Percentiles rank a stretch among this genome's conserved stretches.
Evolutionary conservation across 1,140 invertebrate genomes (phyloP).

Genomic region (Drosophila kanapiae): DNA sequence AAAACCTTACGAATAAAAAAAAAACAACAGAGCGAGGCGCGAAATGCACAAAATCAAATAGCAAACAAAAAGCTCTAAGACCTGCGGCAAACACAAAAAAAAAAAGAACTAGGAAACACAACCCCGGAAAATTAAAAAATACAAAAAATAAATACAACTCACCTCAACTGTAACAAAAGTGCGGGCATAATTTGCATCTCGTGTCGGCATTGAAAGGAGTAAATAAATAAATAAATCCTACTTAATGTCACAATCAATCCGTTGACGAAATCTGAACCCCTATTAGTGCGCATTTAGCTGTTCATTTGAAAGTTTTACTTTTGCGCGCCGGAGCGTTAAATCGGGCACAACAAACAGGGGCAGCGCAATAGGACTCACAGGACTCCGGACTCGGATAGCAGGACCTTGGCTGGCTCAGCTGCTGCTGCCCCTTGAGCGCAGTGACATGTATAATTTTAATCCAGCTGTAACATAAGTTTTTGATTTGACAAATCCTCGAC

Average conservation of each 20-base stretch:
- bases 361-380: slow-evolving; percentile 21
- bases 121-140: neutral
- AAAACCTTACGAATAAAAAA: slow-evolving; percentile 57
- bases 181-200: slow-evolving; percentile 79
- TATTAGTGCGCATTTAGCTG: slow-evolving; percentile 85
- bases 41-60: slow-evolving; percentile 68
- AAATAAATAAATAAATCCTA: slow-evolving; percentile 85
- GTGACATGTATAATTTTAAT: slow-evolving; percentile 84
- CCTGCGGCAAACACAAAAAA: slow-evolving; percentile 41
- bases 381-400: slow-evolving; percentile 21
- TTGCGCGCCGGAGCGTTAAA: slow-evolving; percentile 83
- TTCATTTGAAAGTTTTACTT: slow-evolving; percentile 85
- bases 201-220: slow-evolving; percentile 64
- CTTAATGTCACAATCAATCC: slow-evolving; percentile 85
- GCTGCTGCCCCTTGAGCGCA: slow-evolving; percentile 43
- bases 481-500: slow-evolving; percentile 80
- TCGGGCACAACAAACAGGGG: slow-evolving; percentile 62
- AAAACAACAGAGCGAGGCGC: slow-evolving; percentile 14
- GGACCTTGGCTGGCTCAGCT: slow-evolving; percentile 48
- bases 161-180: slow-evolving; percentile 63
- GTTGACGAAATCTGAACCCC: slow-evolving; percentile 73
- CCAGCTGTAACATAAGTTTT: slow-evolving; percentile 84
- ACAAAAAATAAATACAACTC: neutral
- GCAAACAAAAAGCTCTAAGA: slow-evolving; percentile 45
- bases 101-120: slow-evolving; percentile 5